Evolutionary conservation across 2,797 vertebrate species (phyloP), one percentile per base, ranked within the genome.

Genomic region (Lutjanus campechanus): DNA sequence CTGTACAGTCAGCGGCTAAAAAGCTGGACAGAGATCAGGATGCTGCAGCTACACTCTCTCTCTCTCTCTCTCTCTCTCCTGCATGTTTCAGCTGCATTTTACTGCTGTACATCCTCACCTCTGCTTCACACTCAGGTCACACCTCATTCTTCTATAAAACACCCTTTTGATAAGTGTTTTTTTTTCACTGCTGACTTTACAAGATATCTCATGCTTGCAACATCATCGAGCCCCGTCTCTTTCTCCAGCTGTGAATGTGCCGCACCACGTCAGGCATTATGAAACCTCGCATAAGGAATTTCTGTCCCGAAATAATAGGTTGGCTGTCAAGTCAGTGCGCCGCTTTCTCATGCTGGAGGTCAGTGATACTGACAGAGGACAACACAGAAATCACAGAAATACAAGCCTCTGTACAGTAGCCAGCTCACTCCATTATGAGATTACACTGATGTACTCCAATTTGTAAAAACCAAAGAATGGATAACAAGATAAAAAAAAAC

Each of bases 311-410:
- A 83, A 53, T 84, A 82, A 87, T 75, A 56, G 66, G 68, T 44
- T 85, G 61, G 72, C 89, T 13, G 36, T 93, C 88, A 84, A 87
- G 88, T 90, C 86, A 84, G 87, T 77, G 85, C 92, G 88, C 78
- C 87, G 90, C 88, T 90, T 83, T 81, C 78, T 84, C 76, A 72
- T 73, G 76, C 67, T 86, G 54, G 85, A 92, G 89, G 90, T 90
- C 91, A 84, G 86, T 84, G 88, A 91, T 92, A 85, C 85, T 90
- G 88, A 82, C 89, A 90, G 85, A 89, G 87, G 77, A 87, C 91
- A 65, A 86, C 78, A 79, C 81, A 82, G 88, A 89, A 91, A 93
- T 95, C 91, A 84, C 63, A 81, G 82, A 85, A 83, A 86, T 75
- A 80, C 76, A 85, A 86, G 74, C 69, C 69, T 82, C 73, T 85